These are phyloP conservation scores for Zosterops pallidus DNA, from an alignment of 2,113 vertebrate species.

Conservation along the genomic window DNA sequence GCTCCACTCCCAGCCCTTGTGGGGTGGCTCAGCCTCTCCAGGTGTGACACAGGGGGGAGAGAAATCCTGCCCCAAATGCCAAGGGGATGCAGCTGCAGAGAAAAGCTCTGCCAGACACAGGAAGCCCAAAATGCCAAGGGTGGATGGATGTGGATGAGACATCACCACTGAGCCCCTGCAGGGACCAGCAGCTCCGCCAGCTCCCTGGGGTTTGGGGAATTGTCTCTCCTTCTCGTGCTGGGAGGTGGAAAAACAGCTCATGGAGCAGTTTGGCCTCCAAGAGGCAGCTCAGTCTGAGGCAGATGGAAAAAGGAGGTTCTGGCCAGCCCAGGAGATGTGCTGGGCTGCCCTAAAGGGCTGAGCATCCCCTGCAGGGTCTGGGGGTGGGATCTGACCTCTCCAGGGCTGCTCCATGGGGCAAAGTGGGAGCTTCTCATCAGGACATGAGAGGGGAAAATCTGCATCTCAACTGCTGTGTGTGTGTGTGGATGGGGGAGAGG, in stretches of 20 bases:
- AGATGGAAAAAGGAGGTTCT: background rate
- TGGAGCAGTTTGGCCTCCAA: background rate
- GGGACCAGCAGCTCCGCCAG: background rate
- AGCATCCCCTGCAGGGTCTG: background rate
- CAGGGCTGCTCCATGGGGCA: background rate
- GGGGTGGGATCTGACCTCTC: background rate
- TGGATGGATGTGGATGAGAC: background rate
- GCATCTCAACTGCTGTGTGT: fast-evolving
- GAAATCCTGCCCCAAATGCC: background rate
- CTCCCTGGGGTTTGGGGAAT: background rate
- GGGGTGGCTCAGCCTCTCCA: background rate
- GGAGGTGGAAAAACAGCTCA: background rate
- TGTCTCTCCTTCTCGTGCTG: background rate
- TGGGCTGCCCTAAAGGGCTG: background rate
- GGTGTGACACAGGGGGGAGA: background rate
- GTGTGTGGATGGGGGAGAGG: background rate
- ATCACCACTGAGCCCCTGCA: background rate
- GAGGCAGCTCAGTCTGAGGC: fast-evolving
- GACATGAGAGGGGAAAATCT: background rate
- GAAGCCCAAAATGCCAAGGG: background rate
- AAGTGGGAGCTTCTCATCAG: background rate
- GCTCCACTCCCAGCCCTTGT: background rate
- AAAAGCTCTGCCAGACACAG: background rate
- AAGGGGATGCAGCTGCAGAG: background rate
- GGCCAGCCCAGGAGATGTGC: background rate